These are phyloP conservation scores for Scaptomyza flava DNA, from an alignment of 2,888 invertebrate genomes.

Conservation along the genomic window DNA sequence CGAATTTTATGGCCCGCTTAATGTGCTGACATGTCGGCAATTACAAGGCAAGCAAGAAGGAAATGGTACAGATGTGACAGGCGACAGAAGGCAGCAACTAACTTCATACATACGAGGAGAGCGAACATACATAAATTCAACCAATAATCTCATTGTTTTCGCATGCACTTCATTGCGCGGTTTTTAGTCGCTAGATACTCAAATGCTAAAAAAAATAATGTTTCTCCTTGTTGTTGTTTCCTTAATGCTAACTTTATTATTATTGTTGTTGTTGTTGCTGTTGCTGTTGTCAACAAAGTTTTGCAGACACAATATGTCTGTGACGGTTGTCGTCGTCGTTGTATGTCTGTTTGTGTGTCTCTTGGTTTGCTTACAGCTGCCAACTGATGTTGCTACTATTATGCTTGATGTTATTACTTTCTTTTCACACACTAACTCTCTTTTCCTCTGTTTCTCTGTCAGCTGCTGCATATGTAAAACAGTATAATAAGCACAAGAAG, in stretches of 20 bases:
- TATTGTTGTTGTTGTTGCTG: slow-evolving; percentile 23
- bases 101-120: slow-evolving; percentile 45
- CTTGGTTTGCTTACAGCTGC: slow-evolving; percentile 67
- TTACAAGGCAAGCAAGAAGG: slow-evolving; percentile 41
- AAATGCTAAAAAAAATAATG: slow-evolving; percentile 1
- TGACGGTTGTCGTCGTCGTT: slow-evolving; percentile 30
- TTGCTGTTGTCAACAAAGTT: slow-evolving; percentile 70
- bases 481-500: slow-evolving; percentile 33
- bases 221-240: slow-evolving; percentile 50
- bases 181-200: slow-evolving; percentile 51
- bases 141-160: slow-evolving; percentile 76
- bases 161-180: slow-evolving; percentile 67
- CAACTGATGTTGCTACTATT: slow-evolving; percentile 78
- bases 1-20: slow-evolving; percentile 70
- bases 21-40: slow-evolving; percentile 75
- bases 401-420: slow-evolving; percentile 76
- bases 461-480: slow-evolving; percentile 53
- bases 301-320: slow-evolving; percentile 73
- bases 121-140: slow-evolving; percentile 59
- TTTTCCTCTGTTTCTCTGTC: slow-evolving; percentile 9
- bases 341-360: slow-evolving; percentile 36
- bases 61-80: background rate
- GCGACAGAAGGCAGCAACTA: background rate
- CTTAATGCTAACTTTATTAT: slow-evolving; percentile 8
- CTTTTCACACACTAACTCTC: slow-evolving; percentile 30